Base-by-base conservation (phyloP, 2,113 vertebrate species). In the Cisticola juncidis region DNA sequence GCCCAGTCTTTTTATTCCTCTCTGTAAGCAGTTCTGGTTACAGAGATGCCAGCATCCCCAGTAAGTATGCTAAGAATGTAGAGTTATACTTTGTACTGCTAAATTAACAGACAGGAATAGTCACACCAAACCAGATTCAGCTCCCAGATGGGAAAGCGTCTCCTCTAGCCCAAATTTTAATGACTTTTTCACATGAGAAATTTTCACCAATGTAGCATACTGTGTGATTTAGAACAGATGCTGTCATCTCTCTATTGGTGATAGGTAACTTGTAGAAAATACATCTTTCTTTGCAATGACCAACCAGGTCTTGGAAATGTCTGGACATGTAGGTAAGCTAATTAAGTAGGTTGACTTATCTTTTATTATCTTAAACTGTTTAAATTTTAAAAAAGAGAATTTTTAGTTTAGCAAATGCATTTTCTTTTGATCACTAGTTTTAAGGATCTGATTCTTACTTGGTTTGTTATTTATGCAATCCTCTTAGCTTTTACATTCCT, bases 41-140 rank as follows among this genome's bases (percentile, higher is more conserved):
- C 76, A 94, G 86, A 89, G 70, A 92, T 93, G 79, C 84, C 90
- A 95, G 72, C 80, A 84, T 81, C 72, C 50, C 65, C 90, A 92
- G 57, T 54, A 85, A 88, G 71, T 93, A 85, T 94, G 91, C 80
- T 92, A 84, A 88, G 90, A 92, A 89, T 92, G 80, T 66, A 64
- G 84, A 86, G 60, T 86, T 95, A 65, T 79, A 62, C 90, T 94
- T 90, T 87, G 54, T 88, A 82, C 74, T 76, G 61, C 86, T 88
- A 87, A 86, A 94, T 92, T 94, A 88, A 81, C 88, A 94, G 82
- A 73, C 83, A 94, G 85, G 77, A 95, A 96, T 79, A 95, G 82
- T 92, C 81, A 73, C 83, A 95, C 90, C 88, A 93, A 88, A 94
- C 66, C 92, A 95, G 78, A 95, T 93, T 94, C 83, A 82, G 81